Percentiles rank a stretch among this genome's conserved stretches.
Evolutionary conservation across 2,113 vertebrate species (phyloP).

Genomic region (Petrocephalus microphthalmus): DNA sequence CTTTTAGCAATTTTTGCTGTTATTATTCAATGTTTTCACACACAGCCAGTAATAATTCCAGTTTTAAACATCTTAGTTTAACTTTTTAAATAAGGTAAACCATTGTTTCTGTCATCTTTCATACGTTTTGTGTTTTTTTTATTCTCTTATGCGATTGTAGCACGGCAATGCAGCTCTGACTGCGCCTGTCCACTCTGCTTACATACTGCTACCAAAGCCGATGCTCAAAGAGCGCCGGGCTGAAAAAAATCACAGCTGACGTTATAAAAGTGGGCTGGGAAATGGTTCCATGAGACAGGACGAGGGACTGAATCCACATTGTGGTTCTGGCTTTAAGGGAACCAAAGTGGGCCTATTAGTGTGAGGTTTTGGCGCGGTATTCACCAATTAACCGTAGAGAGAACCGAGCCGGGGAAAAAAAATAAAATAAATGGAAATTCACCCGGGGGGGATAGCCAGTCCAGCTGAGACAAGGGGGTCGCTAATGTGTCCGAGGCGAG

Average conservation of each 20-base stretch:
- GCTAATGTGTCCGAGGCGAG: constrained; percentile 54
- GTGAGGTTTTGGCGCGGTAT: constrained; percentile 57
- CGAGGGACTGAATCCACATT: constrained; percentile 43
- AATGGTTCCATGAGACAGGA: constrained; percentile 45
- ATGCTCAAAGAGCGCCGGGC: constrained; percentile 32
- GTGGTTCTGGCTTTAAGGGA: constrained; percentile 57
- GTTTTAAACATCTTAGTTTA: not conserved
- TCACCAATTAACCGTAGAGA: constrained; percentile 46
- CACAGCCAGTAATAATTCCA: not conserved
- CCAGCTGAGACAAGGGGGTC: constrained; percentile 45
- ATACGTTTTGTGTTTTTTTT: not conserved
- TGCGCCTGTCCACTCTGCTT: constrained; percentile 31
- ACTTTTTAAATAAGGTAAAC: not conserved
- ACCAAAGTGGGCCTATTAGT: constrained; percentile 47
- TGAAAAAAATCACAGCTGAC: constrained; percentile 38
- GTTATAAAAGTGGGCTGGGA: constrained; percentile 36
- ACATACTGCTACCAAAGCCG: constrained; percentile 43
- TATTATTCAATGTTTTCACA: not conserved
- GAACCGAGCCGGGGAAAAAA: constrained; percentile 32
- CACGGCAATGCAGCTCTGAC: too few species aligned
- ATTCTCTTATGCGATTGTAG: not conserved
- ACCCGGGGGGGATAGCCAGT: constrained; percentile 32
- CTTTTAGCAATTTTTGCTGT: not conserved
- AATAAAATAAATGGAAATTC: constrained; percentile 23
- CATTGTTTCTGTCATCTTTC: not conserved